Conservation (phyloP, 1,140 invertebrate genomes). For the Lasioglossum baleicum region DNA sequence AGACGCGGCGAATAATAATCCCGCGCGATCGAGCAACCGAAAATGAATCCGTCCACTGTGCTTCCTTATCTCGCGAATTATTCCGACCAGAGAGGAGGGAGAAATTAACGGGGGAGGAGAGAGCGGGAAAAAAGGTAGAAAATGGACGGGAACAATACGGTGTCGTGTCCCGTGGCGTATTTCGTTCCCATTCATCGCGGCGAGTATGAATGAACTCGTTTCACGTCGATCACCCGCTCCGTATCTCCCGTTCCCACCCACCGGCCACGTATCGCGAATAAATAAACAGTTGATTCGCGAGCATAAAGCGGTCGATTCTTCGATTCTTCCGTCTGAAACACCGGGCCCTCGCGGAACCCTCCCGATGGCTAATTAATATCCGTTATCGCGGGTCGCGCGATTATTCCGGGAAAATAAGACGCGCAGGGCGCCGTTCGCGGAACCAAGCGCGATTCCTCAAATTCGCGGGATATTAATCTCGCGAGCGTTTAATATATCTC, state of each 20-base stretch:
- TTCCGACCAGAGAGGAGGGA: too few relatives aligned
- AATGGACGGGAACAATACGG: constrained; percentile 24
- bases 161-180: constrained; percentile 26
- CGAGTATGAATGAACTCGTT: constrained; percentile 65
- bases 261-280: constrained; percentile 33
- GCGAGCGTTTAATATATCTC: too few relatives aligned
- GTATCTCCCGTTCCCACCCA: constrained; percentile 9
- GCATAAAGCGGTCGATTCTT: constrained; percentile 56
- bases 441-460: too few relatives aligned
- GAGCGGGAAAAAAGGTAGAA: not conserved
- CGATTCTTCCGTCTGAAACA: not conserved
- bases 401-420: too few relatives aligned
- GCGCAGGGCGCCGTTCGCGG: too few relatives aligned
- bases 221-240: constrained; percentile 62
- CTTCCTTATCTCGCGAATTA: not conserved
- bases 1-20: too few relatives aligned
- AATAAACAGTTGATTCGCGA: constrained; percentile 65
- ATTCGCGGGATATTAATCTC: too few relatives aligned
- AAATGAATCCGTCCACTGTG: constrained; percentile 8
- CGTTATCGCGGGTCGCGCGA: too few relatives aligned
- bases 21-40: too few relatives aligned
- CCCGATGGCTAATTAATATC: too few relatives aligned
- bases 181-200: constrained; percentile 39
- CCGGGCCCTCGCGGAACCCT: not conserved
- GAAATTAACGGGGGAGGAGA: too few relatives aligned